These are phyloP conservation scores for Drosophila subsilvestris DNA, from an alignment of 2,888 invertebrate genomes.

Conservation along the genomic window DNA sequence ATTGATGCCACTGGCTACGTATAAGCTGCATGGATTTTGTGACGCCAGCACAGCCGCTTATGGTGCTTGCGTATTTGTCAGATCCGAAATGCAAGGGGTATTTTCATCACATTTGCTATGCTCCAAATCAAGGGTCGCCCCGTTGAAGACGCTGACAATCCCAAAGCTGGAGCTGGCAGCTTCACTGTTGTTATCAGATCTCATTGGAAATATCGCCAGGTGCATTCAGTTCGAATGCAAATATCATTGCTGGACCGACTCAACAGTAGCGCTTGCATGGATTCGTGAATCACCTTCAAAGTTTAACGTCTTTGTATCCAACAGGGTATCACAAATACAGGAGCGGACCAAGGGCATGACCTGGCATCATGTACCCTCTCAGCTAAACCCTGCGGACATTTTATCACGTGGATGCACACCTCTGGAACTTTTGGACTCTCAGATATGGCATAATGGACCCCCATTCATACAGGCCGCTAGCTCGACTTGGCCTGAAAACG, in stretches of 20 bases:
- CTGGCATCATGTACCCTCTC: slow-evolving; percentile 3
- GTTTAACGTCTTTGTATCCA: neutral
- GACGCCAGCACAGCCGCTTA: slow-evolving; percentile 3
- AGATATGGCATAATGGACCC: neutral
- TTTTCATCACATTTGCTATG: neutral
- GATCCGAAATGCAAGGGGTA: neutral
- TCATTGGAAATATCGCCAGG: too few species aligned
- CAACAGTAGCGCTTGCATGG: slow-evolving; percentile 1
- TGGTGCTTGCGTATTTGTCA: slow-evolving; percentile 3
- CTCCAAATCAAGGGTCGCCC: slow-evolving; percentile 1
- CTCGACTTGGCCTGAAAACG: too few species aligned
- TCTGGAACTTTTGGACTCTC: neutral
- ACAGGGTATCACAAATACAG: neutral
- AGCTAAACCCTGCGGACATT: slow-evolving; percentile 1
- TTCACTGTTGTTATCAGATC: too few species aligned
- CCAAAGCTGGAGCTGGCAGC: slow-evolving; percentile 4
- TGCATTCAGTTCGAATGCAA: too few species aligned
- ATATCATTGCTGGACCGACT: neutral
- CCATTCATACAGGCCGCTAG: neutral
- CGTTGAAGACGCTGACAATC: neutral
- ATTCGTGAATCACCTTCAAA: neutral
- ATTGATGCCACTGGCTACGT: neutral
- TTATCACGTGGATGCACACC: neutral
- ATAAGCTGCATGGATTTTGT: slow-evolving; percentile 4
- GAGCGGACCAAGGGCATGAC: neutral